Percentiles rank a stretch among this genome's conserved stretches.
Conservation (phyloP, 2,888 invertebrate genomes). For the Tridacna crocea region DNA sequence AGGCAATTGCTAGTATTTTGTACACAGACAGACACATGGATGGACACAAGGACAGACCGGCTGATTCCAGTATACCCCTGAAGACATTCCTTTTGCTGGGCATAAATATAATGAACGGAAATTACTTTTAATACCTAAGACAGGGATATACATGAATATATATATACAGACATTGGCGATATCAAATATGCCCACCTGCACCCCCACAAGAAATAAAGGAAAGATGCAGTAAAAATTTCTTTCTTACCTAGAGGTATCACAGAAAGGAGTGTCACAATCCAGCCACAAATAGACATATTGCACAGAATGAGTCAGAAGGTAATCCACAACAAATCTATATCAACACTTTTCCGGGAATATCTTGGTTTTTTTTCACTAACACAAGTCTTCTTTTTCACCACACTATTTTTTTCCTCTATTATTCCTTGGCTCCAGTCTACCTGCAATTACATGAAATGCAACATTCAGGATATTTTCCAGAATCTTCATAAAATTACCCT, state of each 20-base stretch:
- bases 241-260: slow-evolving; percentile 19
- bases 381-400: slow-evolving; percentile 8
- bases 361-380: neutral
- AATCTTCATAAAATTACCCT: too few relatives aligned
- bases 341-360: slow-evolving; percentile 8
- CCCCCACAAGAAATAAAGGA: neutral
- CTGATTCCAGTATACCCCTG: too few relatives aligned
- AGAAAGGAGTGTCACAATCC: slow-evolving; percentile 10
- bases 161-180: too few relatives aligned
- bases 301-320: neutral
- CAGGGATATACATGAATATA: too few relatives aligned
- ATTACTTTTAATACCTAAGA: too few relatives aligned
- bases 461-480: neutral
- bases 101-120: too few relatives aligned
- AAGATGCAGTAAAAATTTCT: neutral
- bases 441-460: slow-evolving; percentile 8
- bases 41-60: too few relatives aligned
- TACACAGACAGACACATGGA: too few relatives aligned
- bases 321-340: slow-evolving; percentile 16
- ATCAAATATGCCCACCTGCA: too few relatives aligned
- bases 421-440: slow-evolving; percentile 7
- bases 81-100: too few relatives aligned
- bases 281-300: neutral
- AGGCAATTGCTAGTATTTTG: too few relatives aligned
- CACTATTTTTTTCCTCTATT: neutral